Evolutionary conservation across 2,888 invertebrate genomes (phyloP), one percentile per base, ranked within the genome.

Genomic region (Ennomos erosarius): DNA sequence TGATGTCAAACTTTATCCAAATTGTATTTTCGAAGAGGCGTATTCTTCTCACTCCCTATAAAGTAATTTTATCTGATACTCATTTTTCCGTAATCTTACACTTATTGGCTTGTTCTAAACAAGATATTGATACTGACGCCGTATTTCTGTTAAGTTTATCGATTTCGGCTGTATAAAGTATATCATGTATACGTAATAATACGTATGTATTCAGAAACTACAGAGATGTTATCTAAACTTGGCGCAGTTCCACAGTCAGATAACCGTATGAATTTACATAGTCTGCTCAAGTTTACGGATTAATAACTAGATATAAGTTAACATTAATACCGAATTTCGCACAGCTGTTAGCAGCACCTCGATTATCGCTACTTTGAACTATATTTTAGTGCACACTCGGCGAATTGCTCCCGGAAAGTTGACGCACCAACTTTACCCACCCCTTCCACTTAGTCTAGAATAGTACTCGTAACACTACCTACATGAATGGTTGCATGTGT

Each of bases 351-450:
- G 71, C 62, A 74, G 71, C 76, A 69, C 74, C 76, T 70, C 69
- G 71, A 75, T 72, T 74, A 71, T 53, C 69, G 65, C 70, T 79
- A 82, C 78, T 85, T 84, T 83, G 85, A 82, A 85, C 86, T 86
- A 86, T 83, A 86, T 85, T 84, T 83, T 79, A 81, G 76, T 73
- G 78, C 78, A 74, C 74, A 78, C 75, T 78, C 76, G 65, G 74
- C 75, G 81, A 79, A 80, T 82, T 73, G 77, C 74, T 75, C 75
- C 73, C 66, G 70, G 73, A 76, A 77, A 83, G 81, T 81, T 81
- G 79, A 79, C 78, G 82, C 71, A 71, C 69, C 63, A 73, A 73
- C 64, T 69, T 64, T 67, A 42, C 61, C 63, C 70, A 56, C 66
- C 69, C 58, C 59, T 26, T 51, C 56, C 59, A 49, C 42, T 59